phyloP scores from a whole-genome alignment of 1,140 invertebrate genomes.

The Elymnias hypermnestra region DNA sequence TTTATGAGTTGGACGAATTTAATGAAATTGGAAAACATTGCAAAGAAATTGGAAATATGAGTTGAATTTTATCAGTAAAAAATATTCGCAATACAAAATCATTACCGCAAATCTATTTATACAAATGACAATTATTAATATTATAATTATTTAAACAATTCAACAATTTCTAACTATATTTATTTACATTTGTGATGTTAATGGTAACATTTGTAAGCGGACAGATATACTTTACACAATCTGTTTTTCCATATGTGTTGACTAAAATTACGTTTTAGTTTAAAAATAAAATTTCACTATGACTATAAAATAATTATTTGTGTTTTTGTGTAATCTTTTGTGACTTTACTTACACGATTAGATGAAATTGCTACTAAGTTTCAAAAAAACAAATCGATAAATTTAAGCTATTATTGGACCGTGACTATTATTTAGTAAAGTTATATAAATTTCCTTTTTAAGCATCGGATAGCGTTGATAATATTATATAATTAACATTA shows the following conservation, averaged over 20 bases:
- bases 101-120: not conserved
- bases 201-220: slow-evolving; percentile 16
- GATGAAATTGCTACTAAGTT: slow-evolving; percentile 1
- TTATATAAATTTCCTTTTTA: not conserved
- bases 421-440: not conserved
- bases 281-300: slow-evolving; percentile 7
- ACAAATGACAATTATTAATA: not conserved
- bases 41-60: too few species aligned
- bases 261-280: slow-evolving; percentile 10
- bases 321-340: slow-evolving; percentile 1
- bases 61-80: too few species aligned
- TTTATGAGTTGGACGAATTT: too few species aligned
- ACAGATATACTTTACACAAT: slow-evolving; percentile 5
- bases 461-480: too few species aligned
- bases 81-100: too few species aligned
- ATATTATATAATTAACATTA: too few species aligned
- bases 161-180: slow-evolving; percentile 56
- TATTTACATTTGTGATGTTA: slow-evolving; percentile 58
- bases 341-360: slow-evolving; percentile 2
- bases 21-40: too few species aligned
- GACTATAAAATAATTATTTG: slow-evolving; percentile 3
- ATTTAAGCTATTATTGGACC: not conserved
- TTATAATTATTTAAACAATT: slow-evolving; percentile 28
- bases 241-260: not conserved
- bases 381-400: not conserved